Evolutionary conservation across 2,797 vertebrate genomes (phyloP).

Genomic region (Aphelocoma californica): DNA sequence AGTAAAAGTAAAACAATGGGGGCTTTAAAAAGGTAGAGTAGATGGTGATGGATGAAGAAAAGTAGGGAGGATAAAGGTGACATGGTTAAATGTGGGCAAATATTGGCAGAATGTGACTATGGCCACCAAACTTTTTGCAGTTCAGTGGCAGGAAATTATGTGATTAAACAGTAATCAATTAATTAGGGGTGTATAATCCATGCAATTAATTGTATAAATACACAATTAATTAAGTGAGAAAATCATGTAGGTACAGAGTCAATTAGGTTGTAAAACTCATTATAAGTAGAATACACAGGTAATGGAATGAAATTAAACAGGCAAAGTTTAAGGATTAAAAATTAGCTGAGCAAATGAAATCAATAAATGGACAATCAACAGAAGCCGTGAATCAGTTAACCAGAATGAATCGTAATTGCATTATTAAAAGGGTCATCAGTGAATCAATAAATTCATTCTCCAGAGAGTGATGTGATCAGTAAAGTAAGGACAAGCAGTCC

Average conservation of each 20-base stretch:
- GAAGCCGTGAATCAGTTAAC: neutral
- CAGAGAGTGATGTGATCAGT: neutral
- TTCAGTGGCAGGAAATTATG: neutral
- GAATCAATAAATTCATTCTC: conserved; percentile 11
- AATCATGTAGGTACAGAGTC: neutral
- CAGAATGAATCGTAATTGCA: neutral
- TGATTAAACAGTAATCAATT: neutral
- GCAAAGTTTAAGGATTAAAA: conserved; percentile 41
- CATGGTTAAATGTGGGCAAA: neutral
- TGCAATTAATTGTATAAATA: conserved; percentile 47
- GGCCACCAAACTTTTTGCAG: neutral
- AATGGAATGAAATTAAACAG: conserved; percentile 34
- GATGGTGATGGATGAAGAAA: neutral
- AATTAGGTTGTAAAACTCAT: conserved; percentile 37
- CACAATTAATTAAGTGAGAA: conserved; percentile 26
- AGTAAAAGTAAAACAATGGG: neutral
- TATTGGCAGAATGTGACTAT: neutral
- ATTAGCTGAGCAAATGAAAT: conserved; percentile 43
- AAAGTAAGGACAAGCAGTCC: neutral
- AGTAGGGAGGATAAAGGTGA: neutral
- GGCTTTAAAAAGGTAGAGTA: neutral
- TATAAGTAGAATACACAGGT: conserved; percentile 12
- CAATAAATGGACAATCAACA: neutral
- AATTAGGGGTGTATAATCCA: conserved; percentile 20
- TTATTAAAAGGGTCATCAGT: conserved; percentile 29